Base-by-base conservation (phyloP, 2,797 vertebrate genomes). In the Paramormyrops hopkinsi region DNA sequence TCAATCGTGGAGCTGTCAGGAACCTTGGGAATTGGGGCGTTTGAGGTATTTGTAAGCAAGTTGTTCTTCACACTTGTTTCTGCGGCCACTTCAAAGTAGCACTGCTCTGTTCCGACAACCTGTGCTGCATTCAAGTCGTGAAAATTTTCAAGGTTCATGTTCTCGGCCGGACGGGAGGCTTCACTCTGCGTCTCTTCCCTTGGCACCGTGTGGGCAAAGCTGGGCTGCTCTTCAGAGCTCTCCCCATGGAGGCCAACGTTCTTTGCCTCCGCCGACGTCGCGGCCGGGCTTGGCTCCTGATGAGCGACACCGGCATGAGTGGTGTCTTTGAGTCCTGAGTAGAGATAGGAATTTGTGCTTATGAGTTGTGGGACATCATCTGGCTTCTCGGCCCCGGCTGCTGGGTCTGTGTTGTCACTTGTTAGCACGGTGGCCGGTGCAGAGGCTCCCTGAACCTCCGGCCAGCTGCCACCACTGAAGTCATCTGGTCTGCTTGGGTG, bases 401-500 rank as follows among this genome's bases (percentile, higher is more conserved):
- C 87, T 4, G 90, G 54, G 29, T 92, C 91, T 17, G 48, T 89
- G 89, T 91, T 90, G 69, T 86, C 62, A 53, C 65, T 33, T 51
- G 91, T 87, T 79, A 90, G 91, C 54, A 79, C 84, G 50, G 86
- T 29, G 22, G 65, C 59, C 25, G 44, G 91, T 90, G 90, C 82
- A 90, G 92, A 76, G 89, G 91, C 3, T 89, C 56, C n/a, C 46
- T 89, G 89, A 9, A 56, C 50, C 88, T 83, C 85, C 62, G 86
- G 53, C 93, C 91, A 69, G 93, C 91, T 48, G 91, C 48, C 3
- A 94, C 92, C 90, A 17, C 90, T 41, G 48, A 96, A 90, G 93
- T 95, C 95, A 90, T 95, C 95, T 79, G 91, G 44, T 1, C 95
- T 91, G 90, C 94, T 90, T 25, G 95, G 92, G 56, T 95, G 96